Evolutionary conservation across 2,797 vertebrate species (phyloP).

Genomic region (Scarus forsteni): DNA sequence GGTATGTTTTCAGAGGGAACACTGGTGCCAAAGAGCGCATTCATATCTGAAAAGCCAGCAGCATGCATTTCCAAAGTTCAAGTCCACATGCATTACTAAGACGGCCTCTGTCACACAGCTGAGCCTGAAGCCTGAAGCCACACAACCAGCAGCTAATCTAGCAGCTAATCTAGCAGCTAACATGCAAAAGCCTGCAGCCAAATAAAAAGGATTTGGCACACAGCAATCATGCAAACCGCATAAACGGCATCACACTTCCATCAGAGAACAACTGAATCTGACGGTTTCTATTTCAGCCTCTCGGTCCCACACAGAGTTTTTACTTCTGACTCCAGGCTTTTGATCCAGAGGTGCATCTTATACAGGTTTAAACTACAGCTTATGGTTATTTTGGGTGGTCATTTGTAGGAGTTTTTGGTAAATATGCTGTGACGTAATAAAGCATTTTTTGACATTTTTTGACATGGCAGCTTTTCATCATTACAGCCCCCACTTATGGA

Average conservation of each 20-base stretch:
- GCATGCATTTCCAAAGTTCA: conserved; percentile 3
- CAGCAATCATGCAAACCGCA: conserved; percentile 38
- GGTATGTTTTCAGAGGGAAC: conserved; percentile 18
- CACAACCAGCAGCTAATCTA: not conserved
- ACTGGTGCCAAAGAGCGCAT: conserved; percentile 11
- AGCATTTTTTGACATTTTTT: too few species aligned
- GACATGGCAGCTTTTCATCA: too few species aligned
- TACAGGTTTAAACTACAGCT: not conserved
- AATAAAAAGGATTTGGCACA: conserved; percentile 1
- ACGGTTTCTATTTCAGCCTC: conserved; percentile 22
- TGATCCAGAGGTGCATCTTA: not conserved
- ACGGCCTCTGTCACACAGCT: not conserved
- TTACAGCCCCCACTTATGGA: too few species aligned
- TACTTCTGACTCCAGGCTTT: not conserved
- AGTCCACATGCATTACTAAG: conserved; percentile 25
- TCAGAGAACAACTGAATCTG: conserved; percentile 17
- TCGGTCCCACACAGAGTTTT: not conserved
- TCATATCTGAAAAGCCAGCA: conserved; percentile 12
- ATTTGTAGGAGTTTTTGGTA: too few species aligned
- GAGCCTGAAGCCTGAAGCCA: not conserved
- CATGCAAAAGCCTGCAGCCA: conserved; percentile 1
- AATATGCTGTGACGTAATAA: too few species aligned
- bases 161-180: not conserved
- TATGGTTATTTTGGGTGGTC: too few species aligned
- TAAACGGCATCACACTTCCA: conserved; percentile 40